Base-by-base conservation (phyloP, 2,888 invertebrate species). In the Hypercompe scribonia region DNA sequence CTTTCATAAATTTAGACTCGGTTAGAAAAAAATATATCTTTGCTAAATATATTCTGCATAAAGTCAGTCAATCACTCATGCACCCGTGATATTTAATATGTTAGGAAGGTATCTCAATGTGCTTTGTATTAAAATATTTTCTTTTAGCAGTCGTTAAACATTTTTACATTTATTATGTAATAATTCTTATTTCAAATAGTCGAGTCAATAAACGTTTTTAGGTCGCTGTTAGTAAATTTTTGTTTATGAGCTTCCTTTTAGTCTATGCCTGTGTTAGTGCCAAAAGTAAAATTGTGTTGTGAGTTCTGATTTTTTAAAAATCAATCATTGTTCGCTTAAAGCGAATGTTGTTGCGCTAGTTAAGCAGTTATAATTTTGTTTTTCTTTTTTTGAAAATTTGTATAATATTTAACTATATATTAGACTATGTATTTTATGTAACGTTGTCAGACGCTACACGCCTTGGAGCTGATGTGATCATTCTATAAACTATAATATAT, bases 391-490 rank as follows among this genome's bases (percentile, higher is more conserved):
- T 78, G 90, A 90, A 91, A 87, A 86, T 88, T 87, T 88, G 83
- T 81, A 74, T 88, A 86, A 86, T 91, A 90, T 91, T 91, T 92
- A 61, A 39, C 58, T 58, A 90, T 92, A 84, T 81, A 89, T 88
- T 90, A 88, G 83, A 86, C 46, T 85, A 87, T 46, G 46, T 46
- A 46, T 84, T 85, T 86, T 79, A 85, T 90, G 89, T 89, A 87
- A 86, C 88, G 90, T 91, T 88, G 80, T 75, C 76, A 79, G 87
- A 89, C 89, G 90, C 83, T 88, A 86, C 89, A 90, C 89, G 89
- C 88, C 87, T 89, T 88, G 80, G 89, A 91, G 91, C 90, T 90
- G 85, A 89, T 93, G 94, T 94, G 93, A 94, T 93, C 89, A 90
- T 91, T 90, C 82, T 88, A 82, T 90, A 88, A 85, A 70, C 83